These are phyloP conservation scores for Linurgus olivaceus DNA, from an alignment of 2,797 vertebrate genomes.

Conservation along the genomic window DNA sequence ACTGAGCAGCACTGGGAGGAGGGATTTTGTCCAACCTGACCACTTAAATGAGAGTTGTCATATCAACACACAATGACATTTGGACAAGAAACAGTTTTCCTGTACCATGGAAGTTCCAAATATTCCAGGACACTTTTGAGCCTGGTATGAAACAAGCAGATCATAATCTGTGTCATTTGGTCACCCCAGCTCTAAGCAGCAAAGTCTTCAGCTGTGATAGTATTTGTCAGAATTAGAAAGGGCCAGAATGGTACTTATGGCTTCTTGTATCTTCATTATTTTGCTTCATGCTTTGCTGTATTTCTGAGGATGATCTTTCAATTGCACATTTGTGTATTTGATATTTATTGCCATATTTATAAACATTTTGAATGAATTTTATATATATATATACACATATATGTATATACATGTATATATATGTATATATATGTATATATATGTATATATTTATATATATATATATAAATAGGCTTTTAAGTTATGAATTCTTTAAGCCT, in stretches of 20 bases:
- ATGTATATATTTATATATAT: background rate
- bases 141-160: background rate
- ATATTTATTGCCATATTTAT: background rate
- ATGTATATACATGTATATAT: too few species aligned
- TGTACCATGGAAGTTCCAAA: background rate
- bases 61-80: background rate
- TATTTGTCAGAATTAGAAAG: background rate
- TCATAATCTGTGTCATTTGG: accelerated
- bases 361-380: background rate
- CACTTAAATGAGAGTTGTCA: background rate
- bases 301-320: background rate
- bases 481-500: background rate
- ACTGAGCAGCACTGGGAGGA: background rate
- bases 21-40: background rate
- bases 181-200: background rate
- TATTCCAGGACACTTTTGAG: background rate
- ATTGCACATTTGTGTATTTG: background rate
- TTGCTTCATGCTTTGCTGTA: background rate
- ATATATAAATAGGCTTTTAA: background rate
- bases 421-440: too few species aligned
- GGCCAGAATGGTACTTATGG: background rate
- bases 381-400: too few species aligned
- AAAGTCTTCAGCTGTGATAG: background rate
- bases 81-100: background rate
- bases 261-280: background rate